phyloP scores from a whole-genome alignment of 2,888 invertebrate species.

The Patella caerulea region DNA sequence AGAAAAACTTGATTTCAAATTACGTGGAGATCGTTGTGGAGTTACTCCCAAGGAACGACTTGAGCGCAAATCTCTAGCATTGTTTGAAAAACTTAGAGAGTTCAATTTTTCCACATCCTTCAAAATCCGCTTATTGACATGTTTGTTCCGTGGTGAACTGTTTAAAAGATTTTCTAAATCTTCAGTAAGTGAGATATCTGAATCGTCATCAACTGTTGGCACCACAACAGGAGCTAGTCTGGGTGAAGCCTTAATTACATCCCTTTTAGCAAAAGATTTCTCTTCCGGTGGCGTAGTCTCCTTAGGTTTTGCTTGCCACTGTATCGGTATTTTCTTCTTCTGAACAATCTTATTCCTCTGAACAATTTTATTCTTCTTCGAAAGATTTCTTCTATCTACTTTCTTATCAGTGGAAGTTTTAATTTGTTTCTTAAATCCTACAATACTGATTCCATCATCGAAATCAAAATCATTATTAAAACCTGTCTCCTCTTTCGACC shows the following conservation, averaged over 20 bases:
- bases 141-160: neutral
- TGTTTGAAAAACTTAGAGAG: neutral
- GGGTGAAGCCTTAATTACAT: neutral
- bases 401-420: neutral
- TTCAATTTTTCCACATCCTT: neutral
- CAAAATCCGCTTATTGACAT: neutral
- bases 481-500: neutral
- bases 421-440: constrained; percentile 5
- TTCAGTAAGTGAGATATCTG: neutral
- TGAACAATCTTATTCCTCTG: neutral
- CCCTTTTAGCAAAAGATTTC: neutral
- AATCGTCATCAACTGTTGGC: neutral
- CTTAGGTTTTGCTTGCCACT: constrained; percentile 3
- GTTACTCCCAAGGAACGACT: neutral
- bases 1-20: neutral
- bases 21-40: neutral
- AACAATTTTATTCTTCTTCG: neutral
- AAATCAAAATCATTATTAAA: neutral
- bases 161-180: neutral
- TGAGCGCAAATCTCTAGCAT: neutral
- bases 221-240: neutral
- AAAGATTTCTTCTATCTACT: neutral
- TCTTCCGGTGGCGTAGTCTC: neutral
- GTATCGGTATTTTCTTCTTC: neutral
- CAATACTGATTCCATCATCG: neutral